Percentiles rank a stretch among this genome's conserved stretches.
Conservation (phyloP, 2,888 invertebrate genomes). For the Lasioglossum leucozonium region DNA sequence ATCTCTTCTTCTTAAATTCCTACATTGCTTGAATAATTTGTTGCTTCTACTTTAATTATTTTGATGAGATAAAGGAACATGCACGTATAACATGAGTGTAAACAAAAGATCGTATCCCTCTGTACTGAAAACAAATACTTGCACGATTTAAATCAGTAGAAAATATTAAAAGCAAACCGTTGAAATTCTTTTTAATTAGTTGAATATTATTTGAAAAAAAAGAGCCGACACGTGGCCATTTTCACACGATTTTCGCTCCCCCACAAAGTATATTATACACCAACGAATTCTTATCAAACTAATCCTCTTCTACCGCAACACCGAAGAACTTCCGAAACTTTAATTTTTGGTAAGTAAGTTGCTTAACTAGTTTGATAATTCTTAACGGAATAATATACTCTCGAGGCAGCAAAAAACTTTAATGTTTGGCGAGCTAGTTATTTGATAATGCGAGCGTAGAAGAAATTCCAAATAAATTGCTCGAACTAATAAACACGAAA, state of each 20-base stretch:
- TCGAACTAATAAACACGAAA: neutral
- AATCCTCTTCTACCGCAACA: neutral
- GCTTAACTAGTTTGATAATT: slow-evolving; percentile 27
- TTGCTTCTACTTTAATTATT: neutral
- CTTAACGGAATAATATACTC: neutral
- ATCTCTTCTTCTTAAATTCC: neutral
- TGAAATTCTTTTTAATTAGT: neutral
- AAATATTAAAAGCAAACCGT: neutral
- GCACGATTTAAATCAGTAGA: neutral
- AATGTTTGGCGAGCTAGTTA: neutral
- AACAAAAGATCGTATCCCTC: neutral
- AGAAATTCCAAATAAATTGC: neutral
- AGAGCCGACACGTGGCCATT: neutral
- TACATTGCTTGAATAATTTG: neutral
- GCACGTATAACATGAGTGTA: neutral
- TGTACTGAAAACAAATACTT: no score
- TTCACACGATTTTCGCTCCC: neutral
- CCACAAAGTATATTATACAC: neutral
- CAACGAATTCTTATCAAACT: slow-evolving; percentile 1
- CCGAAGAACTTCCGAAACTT: neutral
- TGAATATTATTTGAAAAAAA: neutral
- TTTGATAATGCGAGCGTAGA: neutral
- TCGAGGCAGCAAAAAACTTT: neutral
- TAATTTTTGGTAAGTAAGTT: slow-evolving; percentile 1
- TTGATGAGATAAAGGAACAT: neutral